Base-by-base conservation (phyloP, 1,140 invertebrate species). In the Drosophila bipectinata region DNA sequence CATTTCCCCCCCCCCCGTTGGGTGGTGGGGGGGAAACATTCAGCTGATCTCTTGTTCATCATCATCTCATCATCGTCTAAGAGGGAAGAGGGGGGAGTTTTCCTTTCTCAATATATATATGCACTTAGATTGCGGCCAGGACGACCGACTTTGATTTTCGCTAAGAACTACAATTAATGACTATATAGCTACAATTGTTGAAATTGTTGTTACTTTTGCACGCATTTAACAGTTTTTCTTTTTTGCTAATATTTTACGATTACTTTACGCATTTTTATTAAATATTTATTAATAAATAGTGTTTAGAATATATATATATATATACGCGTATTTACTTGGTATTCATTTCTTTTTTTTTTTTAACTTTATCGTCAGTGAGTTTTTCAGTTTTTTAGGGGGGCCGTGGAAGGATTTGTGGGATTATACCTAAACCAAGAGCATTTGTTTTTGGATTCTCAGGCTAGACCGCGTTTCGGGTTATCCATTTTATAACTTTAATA, bases 131-230 rank as follows among this genome's bases (percentile, higher is more conserved):
- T 88, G 79, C 79, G 79, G 80, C 66, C 55, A 37, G 52, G 55
- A 59, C 24, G 41, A 64, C 76, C 79, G 79, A 84, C 79, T 82
- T 82, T 75, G 79, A 84, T 87, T 87, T 85, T 85, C 62, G 72
- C 83, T 87, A 87, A 88, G 75, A 88, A 83, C 83, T 88, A 88
- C 76, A 87, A 87, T 85, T 85, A 85, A 87, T 87, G 83, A 88
- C 83, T 88, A 87, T 88, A 87, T 71, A 72, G 83, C 83, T 87
- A 88, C 79, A 87, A 79, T 87, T 88, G 59, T 78, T 88, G 77
- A 79, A 83, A 69, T 66, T 69, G 59, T 73, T 53, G 45, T 68
- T 53, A 54, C 56, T 68, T 62, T 77, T 60, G 62, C 66, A 76
- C 72, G 73, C 49, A 51, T 68, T 76, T 61, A 66, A 60, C 52